phyloP scores from a whole-genome alignment of 2,888 invertebrate genomes.

The Napeogenes sylphis region DNA sequence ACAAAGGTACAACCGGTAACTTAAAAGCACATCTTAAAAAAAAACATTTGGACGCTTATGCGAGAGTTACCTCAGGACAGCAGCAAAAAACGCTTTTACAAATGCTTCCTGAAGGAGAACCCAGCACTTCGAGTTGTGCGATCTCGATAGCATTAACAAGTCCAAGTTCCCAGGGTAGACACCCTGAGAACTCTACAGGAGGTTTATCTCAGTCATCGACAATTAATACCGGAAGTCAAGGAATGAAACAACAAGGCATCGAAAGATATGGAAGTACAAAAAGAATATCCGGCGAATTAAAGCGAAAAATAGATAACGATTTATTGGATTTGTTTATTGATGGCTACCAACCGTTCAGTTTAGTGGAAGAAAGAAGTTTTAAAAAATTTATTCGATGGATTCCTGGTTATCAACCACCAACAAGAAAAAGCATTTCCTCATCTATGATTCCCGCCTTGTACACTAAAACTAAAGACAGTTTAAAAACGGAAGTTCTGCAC shows the following conservation, averaged over 20 bases:
- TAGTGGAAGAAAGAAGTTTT: conserved; percentile 11
- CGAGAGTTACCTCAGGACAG: neutral
- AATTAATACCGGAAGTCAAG: neutral
- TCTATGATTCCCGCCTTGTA: neutral
- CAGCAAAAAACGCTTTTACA: neutral
- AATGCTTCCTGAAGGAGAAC: neutral
- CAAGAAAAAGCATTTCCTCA: conserved; percentile 21
- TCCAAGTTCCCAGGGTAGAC: neutral
- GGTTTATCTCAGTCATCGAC: neutral
- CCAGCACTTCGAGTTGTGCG: neutral
- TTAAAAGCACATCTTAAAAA: conserved; percentile 14
- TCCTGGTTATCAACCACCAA: conserved; percentile 22
- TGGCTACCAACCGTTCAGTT: conserved; percentile 6
- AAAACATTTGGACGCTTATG: conserved; percentile 3
- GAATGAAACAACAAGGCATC: conserved; percentile 4
- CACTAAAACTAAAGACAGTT: neutral
- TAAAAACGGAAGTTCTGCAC: neutral
- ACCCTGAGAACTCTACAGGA: neutral
- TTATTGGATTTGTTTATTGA: conserved; percentile 6
- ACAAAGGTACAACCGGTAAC: conserved; percentile 18
- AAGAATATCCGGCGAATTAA: conserved; percentile 8
- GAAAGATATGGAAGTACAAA: conserved; percentile 1
- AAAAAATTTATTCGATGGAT: conserved; percentile 15
- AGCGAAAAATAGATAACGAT: conserved; percentile 13
- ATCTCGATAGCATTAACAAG: neutral